Evolutionary conservation across 2,797 vertebrate genomes (phyloP), one percentile per base, ranked within the genome.

Genomic region (Numenius phaeopus): DNA sequence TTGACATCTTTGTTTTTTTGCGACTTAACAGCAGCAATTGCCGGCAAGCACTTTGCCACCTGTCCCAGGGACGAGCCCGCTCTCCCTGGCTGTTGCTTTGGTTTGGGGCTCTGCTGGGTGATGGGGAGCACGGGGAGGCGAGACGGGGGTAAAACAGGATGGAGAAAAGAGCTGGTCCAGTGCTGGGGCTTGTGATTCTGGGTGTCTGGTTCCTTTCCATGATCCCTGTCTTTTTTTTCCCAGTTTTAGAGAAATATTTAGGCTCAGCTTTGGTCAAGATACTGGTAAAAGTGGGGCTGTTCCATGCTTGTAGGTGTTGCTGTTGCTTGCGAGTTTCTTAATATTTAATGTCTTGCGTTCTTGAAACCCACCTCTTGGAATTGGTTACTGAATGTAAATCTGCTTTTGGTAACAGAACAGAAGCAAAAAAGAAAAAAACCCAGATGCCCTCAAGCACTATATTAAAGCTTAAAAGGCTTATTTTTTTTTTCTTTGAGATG

Each of bases 1-100:
- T 46, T 95, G 90, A 96, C 94, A 96, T 94, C 97, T 97, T 97
- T 95, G 93, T 92, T 92, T 94, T 84, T 83, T 70, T 81, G 88
- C 6, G 10, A 49, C 93, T 90, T 44, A 88, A 55, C 82, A 50
- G 76, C 82, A 49, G 87, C 65, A 7, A 30, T 87, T 40, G 81
- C 66, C 29, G 30, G 34, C 39, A 2, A 93, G 54, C 85, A 21
- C 86, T 66, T 54, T 50, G 78, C 94, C 96, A 94, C 90, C 95
- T 97, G 96, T 46, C 83, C 4, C 50, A 11, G 95, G 93, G 96
- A 97, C 3, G 2, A 57, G 70, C 47, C 62, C 0, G 1, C 21
- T 94, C 79, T 93, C 83, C 75, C 61, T 81, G 92, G 47, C 96
- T 95, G 75, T 80, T 49, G 65, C 58, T 89, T 67, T 3, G 54